Evolutionary conservation across 2,888 invertebrate species (phyloP), one percentile per base, ranked within the genome.

Genomic region (Drepana falcataria): DNA sequence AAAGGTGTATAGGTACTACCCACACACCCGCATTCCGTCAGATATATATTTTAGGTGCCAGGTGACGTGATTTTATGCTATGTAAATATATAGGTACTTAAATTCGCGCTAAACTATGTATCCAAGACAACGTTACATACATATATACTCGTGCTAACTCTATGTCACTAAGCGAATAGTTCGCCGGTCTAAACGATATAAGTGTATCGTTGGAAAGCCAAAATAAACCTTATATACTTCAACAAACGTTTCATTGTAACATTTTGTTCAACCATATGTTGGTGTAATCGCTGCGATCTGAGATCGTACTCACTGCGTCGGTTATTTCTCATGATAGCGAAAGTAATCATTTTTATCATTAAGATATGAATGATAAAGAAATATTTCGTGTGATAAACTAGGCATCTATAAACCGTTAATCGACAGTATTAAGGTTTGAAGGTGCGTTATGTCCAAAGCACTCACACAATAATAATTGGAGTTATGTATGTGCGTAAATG

Each of bases 91-190:
- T 21, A n/a, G n/a, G n/a, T n/a, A 21, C 21, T 21, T 21, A 21
- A 21, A 21, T 21, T 21, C 21, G 21, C 21, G 21, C 1, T 1
- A 0, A 1, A 21, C 21, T 21, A 21, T 21, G 21, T 21, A 21
- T 21, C 21, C 21, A 21, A 21, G 21, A 21, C 21, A 21, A 21
- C n/a, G n/a, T n/a, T n/a, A 21, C 21, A 5, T 37, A 37, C 47
- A 34, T 51, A 35, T n/a, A 37, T 48, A 52, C 21, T 35, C 52
- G 52, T 48, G 48, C 47, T 49, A 55, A 52, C 52, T 55, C 48
- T 52, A 35, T 55, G 52, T 44, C 9, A 6, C 9, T 9, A 44
- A 44, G 9, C 44, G 44, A 9, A 9, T 9, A 3, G 6, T 9
- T 44, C 9, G 9, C 44, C 44, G 9, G 9, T 2, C 44, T 9